phyloP scores from a whole-genome alignment of 92 coral and sea anemone genomes.

The Siderastrea radians region DNA sequence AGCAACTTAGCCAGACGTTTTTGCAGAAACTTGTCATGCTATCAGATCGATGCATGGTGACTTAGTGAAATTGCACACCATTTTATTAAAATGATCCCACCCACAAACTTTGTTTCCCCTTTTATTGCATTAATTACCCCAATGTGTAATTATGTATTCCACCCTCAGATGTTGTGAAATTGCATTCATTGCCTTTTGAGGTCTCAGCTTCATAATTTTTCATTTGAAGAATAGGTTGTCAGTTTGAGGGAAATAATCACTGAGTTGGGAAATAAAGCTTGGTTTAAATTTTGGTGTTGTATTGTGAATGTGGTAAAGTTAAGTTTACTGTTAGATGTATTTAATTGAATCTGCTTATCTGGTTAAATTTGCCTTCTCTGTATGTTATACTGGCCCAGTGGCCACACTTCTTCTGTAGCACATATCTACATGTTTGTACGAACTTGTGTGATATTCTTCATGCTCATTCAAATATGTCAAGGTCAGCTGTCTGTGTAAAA shows the following conservation, averaged over 20 bases:
- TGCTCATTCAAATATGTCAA: not conserved
- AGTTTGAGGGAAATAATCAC: not conserved
- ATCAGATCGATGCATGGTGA: no score
- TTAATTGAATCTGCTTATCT: not conserved
- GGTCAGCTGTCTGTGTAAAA: not conserved
- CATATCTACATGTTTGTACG: slow-evolving; percentile 14
- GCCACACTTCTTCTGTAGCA: not conserved
- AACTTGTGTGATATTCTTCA: not conserved
- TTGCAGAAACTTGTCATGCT: not conserved
- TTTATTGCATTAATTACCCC: not conserved
- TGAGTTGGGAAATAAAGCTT: not conserved
- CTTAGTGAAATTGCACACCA: not conserved
- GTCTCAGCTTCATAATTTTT: not conserved
- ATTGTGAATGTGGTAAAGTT: not conserved
- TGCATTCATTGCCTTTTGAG: slow-evolving; percentile 1
- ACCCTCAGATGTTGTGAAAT: slow-evolving; percentile 18
- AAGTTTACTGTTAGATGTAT: no score
- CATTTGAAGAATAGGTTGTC: not conserved
- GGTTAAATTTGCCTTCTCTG: not conserved
- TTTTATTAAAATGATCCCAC: not conserved
- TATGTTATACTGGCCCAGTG: not conserved
- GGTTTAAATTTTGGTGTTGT: not conserved
- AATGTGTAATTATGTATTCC: not conserved
- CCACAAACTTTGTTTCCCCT: not conserved
- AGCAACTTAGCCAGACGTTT: not conserved